Evolutionary conservation across 2,888 invertebrate genomes (phyloP).

Genomic region (Noctua janthina): DNA sequence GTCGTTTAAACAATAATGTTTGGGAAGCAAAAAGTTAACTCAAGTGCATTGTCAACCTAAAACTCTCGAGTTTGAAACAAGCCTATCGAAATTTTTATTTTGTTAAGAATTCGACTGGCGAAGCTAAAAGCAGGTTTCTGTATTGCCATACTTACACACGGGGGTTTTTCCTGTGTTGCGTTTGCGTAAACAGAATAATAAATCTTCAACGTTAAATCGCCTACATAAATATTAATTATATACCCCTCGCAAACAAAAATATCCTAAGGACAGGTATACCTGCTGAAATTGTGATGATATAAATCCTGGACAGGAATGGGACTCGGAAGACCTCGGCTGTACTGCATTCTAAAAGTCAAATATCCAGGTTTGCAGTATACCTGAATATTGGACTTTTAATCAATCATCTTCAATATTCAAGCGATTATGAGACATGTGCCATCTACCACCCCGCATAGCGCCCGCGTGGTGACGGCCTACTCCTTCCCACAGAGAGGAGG

Average conservation of each 20-base stretch:
- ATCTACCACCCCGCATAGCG: not conserved
- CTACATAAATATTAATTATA: slow-evolving; percentile 4
- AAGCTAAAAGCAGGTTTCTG: not conserved
- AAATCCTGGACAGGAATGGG: not conserved
- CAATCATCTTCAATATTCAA: not conserved
- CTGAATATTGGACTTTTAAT: not conserved
- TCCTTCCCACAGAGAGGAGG: not conserved
- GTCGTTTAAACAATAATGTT: not conserved
- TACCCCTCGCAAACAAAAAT: not conserved
- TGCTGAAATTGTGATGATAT: not conserved
- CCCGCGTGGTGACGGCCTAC: not conserved
- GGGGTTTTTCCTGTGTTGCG: not conserved
- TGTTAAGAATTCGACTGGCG: not conserved
- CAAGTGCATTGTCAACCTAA: not conserved
- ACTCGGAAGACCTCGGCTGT: not conserved
- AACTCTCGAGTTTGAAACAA: not conserved
- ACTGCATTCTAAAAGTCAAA: not conserved
- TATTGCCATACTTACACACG: not conserved
- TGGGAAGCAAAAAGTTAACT: not conserved
- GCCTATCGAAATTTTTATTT: not conserved
- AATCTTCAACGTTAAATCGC: not conserved
- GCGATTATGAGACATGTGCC: not conserved
- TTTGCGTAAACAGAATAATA: slow-evolving; percentile 10
- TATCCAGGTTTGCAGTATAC: not conserved
- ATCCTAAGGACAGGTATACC: not conserved